Base-by-base conservation (phyloP, 2,888 invertebrate species). In the Cheilosia soror region DNA sequence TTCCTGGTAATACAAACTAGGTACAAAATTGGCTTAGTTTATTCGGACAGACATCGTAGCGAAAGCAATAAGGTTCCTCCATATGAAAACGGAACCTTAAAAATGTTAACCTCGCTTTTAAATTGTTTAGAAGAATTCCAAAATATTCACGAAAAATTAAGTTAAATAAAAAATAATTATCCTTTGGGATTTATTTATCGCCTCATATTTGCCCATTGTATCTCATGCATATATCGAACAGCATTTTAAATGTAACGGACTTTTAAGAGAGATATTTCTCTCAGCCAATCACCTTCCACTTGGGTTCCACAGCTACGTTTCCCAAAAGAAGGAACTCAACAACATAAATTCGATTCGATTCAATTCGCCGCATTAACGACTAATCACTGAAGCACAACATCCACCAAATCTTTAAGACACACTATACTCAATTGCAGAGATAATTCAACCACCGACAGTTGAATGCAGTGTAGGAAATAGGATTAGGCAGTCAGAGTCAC, bases 341-440 rank as follows among this genome's bases (percentile, higher is more conserved):
- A 31, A 11, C 3, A 57, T 20, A 20, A 31, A 37, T 4, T 5
- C 20, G 33, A 11, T 27, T 55, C 13, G 4, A 42, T 13, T 58
- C 33, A 47, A 71, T 58, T 71, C 49, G 71, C 58, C 58, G 27
- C 47, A 47, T 37, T 58, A 60, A 27, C 49, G 69, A 40, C 49
- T 71, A 57, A 69, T 57, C 13, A 44, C n/a, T 44, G 31, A 7
- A 69, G 57, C 57, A 40, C 37, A 44, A 57, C 31, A 9, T 7
- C 2, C 15, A 47, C 9, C 40, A 40, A 20, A 20, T 20, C 20
- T 20, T 20, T 1, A 20, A 20, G 20, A 20, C 20, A 4, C 68
- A 69, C 20, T 20, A n/a, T 42, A 42, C 53, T 68, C 55, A 68
- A 20, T 25, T 11, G 25, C 25, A 57, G 44, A 42, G 3, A 27